Evolutionary conservation across 2,113 vertebrate species (phyloP).

Genomic region (Colius striatus): DNA sequence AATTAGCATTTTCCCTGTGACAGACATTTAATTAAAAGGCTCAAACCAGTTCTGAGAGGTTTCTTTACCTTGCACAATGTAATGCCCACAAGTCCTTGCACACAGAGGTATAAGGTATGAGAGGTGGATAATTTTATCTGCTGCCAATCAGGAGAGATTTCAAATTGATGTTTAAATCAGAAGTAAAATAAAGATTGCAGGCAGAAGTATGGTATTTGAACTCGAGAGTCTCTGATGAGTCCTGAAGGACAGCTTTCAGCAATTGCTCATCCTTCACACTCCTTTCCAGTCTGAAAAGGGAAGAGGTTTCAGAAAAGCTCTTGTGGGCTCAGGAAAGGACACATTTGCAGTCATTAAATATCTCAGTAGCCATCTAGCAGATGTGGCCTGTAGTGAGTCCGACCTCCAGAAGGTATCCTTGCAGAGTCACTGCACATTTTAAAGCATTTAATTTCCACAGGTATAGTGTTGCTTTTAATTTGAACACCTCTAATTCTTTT

Average conservation of each 20-base stretch:
- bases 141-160: background rate
- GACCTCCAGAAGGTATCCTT: background rate
- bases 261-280: background rate
- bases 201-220: background rate
- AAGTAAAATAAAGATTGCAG: background rate
- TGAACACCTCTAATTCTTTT: background rate
- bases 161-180: background rate
- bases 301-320: background rate
- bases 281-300: background rate
- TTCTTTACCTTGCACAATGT: background rate
- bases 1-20: background rate
- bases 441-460: background rate
- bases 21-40: background rate
- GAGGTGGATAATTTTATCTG: background rate
- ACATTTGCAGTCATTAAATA: background rate
- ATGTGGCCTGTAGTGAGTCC: background rate
- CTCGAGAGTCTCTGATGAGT: background rate
- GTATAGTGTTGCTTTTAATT: background rate
- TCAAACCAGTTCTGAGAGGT: background rate
- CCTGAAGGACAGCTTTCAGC: background rate
- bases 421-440: background rate
- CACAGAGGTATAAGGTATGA: accelerated
- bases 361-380: background rate
- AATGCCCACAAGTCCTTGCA: background rate
- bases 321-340: background rate